Percentiles rank a stretch among this genome's conserved stretches.
Conservation (phyloP, 2,113 vertebrate genomes). For the Vicugna pacos region DNA sequence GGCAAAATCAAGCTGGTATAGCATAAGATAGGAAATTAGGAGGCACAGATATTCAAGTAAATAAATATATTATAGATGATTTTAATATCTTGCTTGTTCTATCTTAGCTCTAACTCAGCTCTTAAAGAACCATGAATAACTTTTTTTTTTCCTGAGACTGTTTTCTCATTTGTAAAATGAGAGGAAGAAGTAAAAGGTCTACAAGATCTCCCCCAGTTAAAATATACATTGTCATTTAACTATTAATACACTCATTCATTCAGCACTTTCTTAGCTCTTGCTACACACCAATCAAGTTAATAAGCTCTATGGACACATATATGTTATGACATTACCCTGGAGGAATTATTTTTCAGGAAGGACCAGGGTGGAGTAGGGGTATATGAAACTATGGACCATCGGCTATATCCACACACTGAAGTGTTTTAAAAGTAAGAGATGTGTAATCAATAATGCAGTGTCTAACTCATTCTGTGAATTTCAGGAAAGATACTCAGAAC, state of each 20-base stretch:
- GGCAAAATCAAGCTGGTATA: background rate
- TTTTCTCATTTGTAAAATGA: background rate
- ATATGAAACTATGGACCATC: background rate
- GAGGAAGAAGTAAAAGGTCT: background rate
- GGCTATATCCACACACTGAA: background rate
- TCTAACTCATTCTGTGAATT: background rate
- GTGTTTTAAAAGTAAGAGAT: background rate
- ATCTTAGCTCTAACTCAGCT: background rate
- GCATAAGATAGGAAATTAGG: background rate
- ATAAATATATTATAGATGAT: background rate
- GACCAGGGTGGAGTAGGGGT: background rate
- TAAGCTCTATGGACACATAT: background rate
- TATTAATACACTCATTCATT: background rate
- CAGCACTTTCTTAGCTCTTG: background rate
- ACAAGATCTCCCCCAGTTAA: background rate
- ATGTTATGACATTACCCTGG: background rate
- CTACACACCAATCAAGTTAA: background rate
- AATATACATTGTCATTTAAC: background rate
- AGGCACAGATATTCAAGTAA: background rate
- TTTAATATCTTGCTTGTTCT: background rate
- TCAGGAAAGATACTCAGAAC: background rate
- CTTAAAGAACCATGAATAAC: background rate
- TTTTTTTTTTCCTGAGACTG: background rate
- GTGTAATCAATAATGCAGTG: background rate
- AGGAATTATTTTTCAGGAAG: background rate